Evolutionary conservation across 1,140 invertebrate genomes (phyloP), one percentile per base, ranked within the genome.

Genomic region (Sinonovacula constricta): DNA sequence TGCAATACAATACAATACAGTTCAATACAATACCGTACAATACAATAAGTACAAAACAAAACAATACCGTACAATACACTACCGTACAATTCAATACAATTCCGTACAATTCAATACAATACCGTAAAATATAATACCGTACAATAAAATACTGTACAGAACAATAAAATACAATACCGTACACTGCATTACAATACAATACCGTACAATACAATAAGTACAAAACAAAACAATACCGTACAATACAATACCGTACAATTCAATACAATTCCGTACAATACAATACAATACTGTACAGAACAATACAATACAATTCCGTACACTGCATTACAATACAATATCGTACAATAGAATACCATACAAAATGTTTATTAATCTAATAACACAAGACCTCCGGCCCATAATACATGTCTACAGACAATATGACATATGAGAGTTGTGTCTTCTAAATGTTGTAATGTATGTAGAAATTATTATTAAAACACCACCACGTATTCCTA

Each of bases 91-190:
- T 10, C 39, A 10, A 10, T 7, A 49, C 7, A 49, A 49, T 49
- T 49, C 39, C n/a, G 53, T 54, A 54, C n/a, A n/a, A 18, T 54
- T 22, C 53, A 24, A 24, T n/a, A 54, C n/a, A n/a, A 54, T 54
- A 54, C 4, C 3, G 53, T 54, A 54, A 3, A 24, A 18, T 54
- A 54, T 7, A 10, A 49, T 18, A 49, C 7, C n/a, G n/a, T n/a
- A n/a, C n/a, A n/a, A n/a, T n/a, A n/a, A n/a, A 10, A 49, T 18
- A 49, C 7, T 49, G 18, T 18, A 49, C 7, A 10, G 18, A 7
- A 49, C 7, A 10, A 49, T 18, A 49, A 18, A 10, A 49, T 18
- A 49, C 39, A 49, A 18, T 49, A 49, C 39, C 7, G 39, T 49
- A 49, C 39, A 49, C 7, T 49, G 18, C 39, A 49, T 7, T 49